Base-by-base conservation (phyloP, 2,797 vertebrate species). In the Sebastes diaconus region DNA sequence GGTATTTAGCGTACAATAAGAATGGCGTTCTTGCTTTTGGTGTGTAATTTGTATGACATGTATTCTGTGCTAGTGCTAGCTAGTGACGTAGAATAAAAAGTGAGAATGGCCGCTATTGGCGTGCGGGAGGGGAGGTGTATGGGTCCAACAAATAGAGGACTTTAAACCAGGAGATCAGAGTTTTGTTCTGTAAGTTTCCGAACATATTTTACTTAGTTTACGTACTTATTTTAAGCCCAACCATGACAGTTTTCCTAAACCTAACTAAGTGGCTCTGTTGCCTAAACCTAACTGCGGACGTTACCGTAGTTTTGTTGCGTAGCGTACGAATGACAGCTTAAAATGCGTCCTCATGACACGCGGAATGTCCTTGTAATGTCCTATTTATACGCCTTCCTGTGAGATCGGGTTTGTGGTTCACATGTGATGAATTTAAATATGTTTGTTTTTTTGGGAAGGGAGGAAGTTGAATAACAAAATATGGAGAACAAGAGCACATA, bases 221-320 rank as follows among this genome's bases (percentile, higher is more conserved):
- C 6, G 42, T 50, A 50, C 18, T 39, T 50, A 50, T 50, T 52
- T n/a, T 52, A 20, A 52, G 50, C 50, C 8, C 16, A 52, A n/a
- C 50, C 50, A 52, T 20, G 50, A n/a, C n/a, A 18, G 18, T 9
- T 52, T n/a, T 52, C 50, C 18, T 52, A 52, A 20, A 52, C 50
- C 50, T 52, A n/a, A 52, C 50, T n/a, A n/a, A n/a, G 20, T 52
- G 0, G 8, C 0, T 0, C 20, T 52, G 20, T 52, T 52, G 20
- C 50, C 18, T 20, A 52, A 52, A 52, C 20, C 20, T 20, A 52
- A 52, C 50, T 52, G 20, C 50, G 3, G 46, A 9, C 16, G 7
- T 52, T 52, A 52, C 50, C 16, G 42, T 46, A 46, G 42, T 18
- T 46, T 46, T 46, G 16, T n/a, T 52, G 18, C 6, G 8, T 52